phyloP scores from a whole-genome alignment of 1,140 invertebrate genomes.

The Aphaenogaster floridana region DNA sequence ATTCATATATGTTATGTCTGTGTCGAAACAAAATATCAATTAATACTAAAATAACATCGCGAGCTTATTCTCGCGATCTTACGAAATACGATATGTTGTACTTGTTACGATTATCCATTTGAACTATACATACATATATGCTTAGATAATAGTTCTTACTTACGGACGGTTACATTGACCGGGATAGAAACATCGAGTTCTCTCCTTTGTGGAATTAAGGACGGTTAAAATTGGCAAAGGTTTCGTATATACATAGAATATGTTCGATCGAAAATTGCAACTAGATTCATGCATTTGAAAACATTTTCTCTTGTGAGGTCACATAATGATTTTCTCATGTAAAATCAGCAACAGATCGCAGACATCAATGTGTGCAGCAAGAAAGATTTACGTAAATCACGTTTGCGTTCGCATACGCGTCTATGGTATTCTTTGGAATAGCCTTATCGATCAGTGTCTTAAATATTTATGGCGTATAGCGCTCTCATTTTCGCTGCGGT shows the following conservation, averaged over 20 bases:
- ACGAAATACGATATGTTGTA: slow-evolving; percentile 45
- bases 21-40: slow-evolving; percentile 35
- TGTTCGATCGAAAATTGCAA: slow-evolving; percentile 2
- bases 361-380: background rate
- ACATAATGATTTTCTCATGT: background rate
- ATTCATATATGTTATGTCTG: background rate
- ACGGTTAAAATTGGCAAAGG: slow-evolving; percentile 40
- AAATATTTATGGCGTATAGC: slow-evolving; percentile 57
- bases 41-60: slow-evolving; percentile 34
- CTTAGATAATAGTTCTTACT: slow-evolving; percentile 18
- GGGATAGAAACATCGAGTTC: slow-evolving; percentile 9
- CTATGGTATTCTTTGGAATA: slow-evolving; percentile 68
- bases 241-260: slow-evolving; percentile 27
- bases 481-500: slow-evolving; percentile 25
- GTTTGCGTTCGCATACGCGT: background rate
- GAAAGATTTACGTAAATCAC: background rate
- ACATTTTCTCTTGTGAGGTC: background rate
- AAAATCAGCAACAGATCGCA: background rate
- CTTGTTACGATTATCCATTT: slow-evolving; percentile 20
- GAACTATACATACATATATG: background rate
- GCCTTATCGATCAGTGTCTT: slow-evolving; percentile 59
- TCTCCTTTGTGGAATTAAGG: slow-evolving; percentile 23
- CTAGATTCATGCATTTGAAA: background rate
- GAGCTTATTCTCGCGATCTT: slow-evolving; percentile 27
- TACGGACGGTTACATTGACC: slow-evolving; percentile 69